Evolutionary conservation across 2,888 invertebrate genomes (phyloP), one percentile per base, ranked within the genome.

Genomic region (Callyntrura guangdongensis): DNA sequence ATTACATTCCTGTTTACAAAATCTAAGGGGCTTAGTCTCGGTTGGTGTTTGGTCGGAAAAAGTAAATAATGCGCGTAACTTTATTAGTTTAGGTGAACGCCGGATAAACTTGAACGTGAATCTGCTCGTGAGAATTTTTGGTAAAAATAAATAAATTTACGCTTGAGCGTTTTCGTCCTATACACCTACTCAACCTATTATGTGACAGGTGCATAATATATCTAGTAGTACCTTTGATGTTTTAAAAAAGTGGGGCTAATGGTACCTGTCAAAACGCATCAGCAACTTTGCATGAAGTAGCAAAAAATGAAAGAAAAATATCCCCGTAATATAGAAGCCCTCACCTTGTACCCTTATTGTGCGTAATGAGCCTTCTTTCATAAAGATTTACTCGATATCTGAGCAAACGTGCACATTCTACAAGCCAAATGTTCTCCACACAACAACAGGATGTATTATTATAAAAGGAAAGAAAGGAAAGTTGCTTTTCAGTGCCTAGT

Each of bases 11-110:
- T 22, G 14, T 84, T 5, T 27, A 49, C 53, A 69, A 77, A 85
- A 64, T 67, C 45, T 85, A 22, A 67, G 56, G 56, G 79, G 64
- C 69, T 85, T 84, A 67, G 64, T 79, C n/a, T n/a, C 79, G 77
- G 53, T 82, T 69, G 22, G 79, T 27, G 56, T 59, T 79, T 27
- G 56, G 9, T 36, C 17, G 79, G 56, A 9, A 17, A n/a, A 14
- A 25, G 25, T n/a, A 25, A 53, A 20, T 36, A 53, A 79, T 56
- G 77, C 77, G 77, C 53, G 56, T 36, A 14, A 36, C 36, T 36
- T 27, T 11, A 25, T 79, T 53, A 2, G n/a, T 6, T 77, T 25
- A 6, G 77, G 25, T 45, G n/a, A n/a, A 22, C 20, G 64, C 1
- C 59, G 17, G 17, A 53, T n/a, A 53, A 53, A 53, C 17, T 79